These are phyloP conservation scores for Nesospiza acunhae DNA, from an alignment of 2,113 vertebrate genomes.

Conservation along the genomic window DNA sequence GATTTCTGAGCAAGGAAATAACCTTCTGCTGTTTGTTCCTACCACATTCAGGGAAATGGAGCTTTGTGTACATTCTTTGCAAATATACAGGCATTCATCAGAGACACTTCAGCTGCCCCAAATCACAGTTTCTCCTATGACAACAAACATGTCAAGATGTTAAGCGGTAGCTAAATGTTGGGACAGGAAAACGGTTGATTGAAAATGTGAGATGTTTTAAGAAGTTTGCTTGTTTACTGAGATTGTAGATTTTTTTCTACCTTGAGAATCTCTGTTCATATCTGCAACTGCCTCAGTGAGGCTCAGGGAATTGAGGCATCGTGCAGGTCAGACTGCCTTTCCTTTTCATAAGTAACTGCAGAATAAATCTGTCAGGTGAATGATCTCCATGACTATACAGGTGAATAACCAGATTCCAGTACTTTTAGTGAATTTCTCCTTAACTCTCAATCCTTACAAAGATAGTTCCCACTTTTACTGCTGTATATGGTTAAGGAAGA, in stretches of 20 bases:
- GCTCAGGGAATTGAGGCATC: neutral
- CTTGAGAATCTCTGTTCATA: neutral
- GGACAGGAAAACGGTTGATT: neutral
- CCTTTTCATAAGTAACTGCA: neutral
- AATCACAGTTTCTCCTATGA: neutral
- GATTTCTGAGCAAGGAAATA: neutral
- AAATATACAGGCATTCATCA: neutral
- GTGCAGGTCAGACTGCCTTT: neutral
- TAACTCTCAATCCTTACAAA: neutral
- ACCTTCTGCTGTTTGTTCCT: conserved; percentile 12
- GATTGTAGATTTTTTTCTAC: neutral
- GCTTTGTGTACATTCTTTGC: neutral
- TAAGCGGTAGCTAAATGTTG: neutral
- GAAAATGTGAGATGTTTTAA: neutral
- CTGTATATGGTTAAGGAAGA: neutral
- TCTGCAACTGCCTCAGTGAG: neutral
- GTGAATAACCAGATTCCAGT: neutral
- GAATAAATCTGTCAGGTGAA: neutral
- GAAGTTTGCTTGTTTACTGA: neutral
- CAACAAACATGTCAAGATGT: neutral
- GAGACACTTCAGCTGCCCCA: neutral
- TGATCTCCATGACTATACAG: neutral
- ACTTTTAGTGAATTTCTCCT: neutral
- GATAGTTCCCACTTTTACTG: neutral
- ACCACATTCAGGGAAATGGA: neutral